phyloP scores from a whole-genome alignment of 2,797 vertebrate species.

The Muscicapa striata region DNA sequence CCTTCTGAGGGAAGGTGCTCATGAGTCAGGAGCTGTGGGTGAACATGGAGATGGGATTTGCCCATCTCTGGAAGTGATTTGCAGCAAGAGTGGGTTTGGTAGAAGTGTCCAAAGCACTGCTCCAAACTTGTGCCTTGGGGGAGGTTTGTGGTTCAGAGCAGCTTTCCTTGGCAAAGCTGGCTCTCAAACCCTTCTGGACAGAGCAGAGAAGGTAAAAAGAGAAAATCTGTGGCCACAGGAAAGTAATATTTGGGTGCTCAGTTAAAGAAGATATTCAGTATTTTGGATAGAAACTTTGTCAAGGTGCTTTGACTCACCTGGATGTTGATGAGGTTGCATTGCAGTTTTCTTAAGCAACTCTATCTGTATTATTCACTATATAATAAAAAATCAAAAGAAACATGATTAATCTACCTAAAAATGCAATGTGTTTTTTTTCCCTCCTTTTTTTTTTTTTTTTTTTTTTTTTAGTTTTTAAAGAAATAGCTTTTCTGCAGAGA shows the following conservation, averaged over 20 bases:
- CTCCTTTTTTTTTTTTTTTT: not conserved
- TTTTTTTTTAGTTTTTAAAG: not conserved
- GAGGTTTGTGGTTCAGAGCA: not conserved
- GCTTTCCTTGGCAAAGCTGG: not conserved
- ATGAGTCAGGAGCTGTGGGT: not conserved
- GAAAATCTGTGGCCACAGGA: not conserved
- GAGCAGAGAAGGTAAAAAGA: not conserved
- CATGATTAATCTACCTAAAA: not conserved
- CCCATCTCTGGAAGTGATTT: not conserved
- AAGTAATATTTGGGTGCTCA: not conserved
- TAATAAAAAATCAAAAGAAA: not conserved
- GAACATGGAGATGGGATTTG: not conserved
- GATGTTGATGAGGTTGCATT: not conserved
- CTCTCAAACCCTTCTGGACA: not conserved
- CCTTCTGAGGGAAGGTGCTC: accelerated
- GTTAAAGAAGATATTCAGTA: not conserved
- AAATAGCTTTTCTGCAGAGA: not conserved
- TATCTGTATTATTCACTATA: not conserved
- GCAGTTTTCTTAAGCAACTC: not conserved
- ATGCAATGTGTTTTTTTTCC: not conserved
- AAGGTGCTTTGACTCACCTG: not conserved
- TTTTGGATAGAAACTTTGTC: not conserved
- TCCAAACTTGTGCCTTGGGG: not conserved
- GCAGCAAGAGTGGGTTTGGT: not conserved
- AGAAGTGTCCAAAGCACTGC: accelerated